phyloP scores from a whole-genome alignment of 2,888 invertebrate species.

The Seira sanloemensis region DNA sequence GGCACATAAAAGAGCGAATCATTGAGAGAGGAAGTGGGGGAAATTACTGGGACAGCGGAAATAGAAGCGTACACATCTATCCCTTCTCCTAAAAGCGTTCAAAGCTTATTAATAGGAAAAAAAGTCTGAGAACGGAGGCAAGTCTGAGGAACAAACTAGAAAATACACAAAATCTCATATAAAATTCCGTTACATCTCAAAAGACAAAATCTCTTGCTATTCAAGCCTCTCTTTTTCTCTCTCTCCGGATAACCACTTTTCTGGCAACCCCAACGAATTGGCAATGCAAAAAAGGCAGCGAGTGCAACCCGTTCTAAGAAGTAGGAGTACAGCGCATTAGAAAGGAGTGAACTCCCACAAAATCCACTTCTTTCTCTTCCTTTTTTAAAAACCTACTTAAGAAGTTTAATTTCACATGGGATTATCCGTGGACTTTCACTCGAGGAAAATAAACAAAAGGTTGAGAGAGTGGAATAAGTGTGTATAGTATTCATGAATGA shows the following conservation, averaged over 20 bases:
- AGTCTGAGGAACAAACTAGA: too few species aligned
- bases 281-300: neutral
- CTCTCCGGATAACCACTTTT: too few species aligned
- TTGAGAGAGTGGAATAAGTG: neutral
- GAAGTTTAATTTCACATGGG: slow-evolving; percentile 64
- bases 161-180: neutral
- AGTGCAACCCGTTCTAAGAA: neutral
- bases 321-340: neutral
- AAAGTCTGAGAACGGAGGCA: too few species aligned
- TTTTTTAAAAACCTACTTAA: slow-evolving; percentile 45
- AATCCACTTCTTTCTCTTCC: slow-evolving; percentile 52
- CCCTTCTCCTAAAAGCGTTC: too few species aligned
- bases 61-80: slow-evolving; percentile 18
- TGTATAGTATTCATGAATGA: neutral
- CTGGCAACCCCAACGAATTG: neutral
- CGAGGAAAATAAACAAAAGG: slow-evolving; percentile 54
- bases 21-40: slow-evolving; percentile 51
- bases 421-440: slow-evolving; percentile 51
- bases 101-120: too few species aligned
- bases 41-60: slow-evolving; percentile 58
- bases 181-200: neutral
- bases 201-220: neutral
- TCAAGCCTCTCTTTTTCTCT: neutral
- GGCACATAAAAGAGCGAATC: slow-evolving; percentile 30
- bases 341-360: neutral